These are phyloP conservation scores for Syritta pipiens DNA, from an alignment of 2,888 invertebrate genomes.

Conservation along the genomic window DNA sequence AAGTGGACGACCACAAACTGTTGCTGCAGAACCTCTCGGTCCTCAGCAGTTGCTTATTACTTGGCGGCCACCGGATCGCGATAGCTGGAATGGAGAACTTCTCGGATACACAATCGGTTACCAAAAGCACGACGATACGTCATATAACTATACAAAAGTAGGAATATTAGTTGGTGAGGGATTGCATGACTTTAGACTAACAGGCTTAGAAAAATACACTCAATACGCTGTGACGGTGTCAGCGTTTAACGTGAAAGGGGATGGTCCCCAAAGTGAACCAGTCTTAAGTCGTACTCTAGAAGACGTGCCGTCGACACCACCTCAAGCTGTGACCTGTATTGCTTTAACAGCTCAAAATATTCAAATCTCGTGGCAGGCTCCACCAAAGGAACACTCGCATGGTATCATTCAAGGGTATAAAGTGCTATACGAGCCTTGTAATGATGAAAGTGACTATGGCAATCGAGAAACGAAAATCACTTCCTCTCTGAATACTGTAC, in stretches of 20 bases:
- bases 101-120: constrained; percentile 85
- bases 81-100: constrained; percentile 87
- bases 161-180: constrained; percentile 80
- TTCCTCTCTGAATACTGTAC: constrained; percentile 81
- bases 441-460: constrained; percentile 76
- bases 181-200: constrained; percentile 82
- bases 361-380: constrained; percentile 86
- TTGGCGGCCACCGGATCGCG: constrained; percentile 88
- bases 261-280: constrained; percentile 87
- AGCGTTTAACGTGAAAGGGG: constrained; percentile 89
- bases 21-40: constrained; percentile 84
- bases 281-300: constrained; percentile 79
- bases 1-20: constrained; percentile 85
- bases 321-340: constrained; percentile 84
- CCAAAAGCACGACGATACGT: constrained; percentile 79
- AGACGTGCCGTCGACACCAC: constrained; percentile 85
- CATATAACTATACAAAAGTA: constrained; percentile 77
- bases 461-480: constrained; percentile 81
- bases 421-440: constrained; percentile 83
- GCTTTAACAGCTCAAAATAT: constrained; percentile 86
- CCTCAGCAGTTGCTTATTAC: constrained; percentile 86
- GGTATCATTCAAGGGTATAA: constrained; percentile 89
- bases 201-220: constrained; percentile 87
- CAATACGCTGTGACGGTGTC: constrained; percentile 88
- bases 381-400: constrained; percentile 83